Evolutionary conservation across 2,797 vertebrate species (phyloP).

Genomic region (Sebastes itinus): DNA sequence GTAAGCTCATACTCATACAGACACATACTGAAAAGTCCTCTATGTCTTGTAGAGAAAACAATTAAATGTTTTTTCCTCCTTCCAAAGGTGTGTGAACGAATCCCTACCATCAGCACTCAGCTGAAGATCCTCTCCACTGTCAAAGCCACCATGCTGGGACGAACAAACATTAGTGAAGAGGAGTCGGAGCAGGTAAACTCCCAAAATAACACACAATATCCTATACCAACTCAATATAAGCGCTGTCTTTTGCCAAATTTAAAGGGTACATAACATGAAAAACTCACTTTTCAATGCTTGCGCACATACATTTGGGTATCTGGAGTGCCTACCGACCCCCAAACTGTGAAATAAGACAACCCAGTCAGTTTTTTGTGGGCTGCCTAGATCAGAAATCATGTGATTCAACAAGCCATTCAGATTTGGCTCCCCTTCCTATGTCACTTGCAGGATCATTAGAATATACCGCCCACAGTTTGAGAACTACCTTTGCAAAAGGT

Average conservation of each 20-base stretch:
- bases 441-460: too few species aligned
- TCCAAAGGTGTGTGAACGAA: slow-evolving; percentile 95
- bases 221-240: neutral
- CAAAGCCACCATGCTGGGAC: slow-evolving; percentile 98
- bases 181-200: slow-evolving; percentile 94
- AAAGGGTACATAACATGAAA: neutral
- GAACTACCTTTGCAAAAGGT: too few species aligned
- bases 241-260: neutral
- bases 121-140: slow-evolving; percentile 99
- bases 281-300: neutral
- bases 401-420: too few species aligned
- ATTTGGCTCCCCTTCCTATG: too few species aligned
- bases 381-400: neutral
- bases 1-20: slow-evolving; percentile 66
- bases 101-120: slow-evolving; percentile 98
- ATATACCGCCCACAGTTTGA: too few species aligned
- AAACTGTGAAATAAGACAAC: neutral
- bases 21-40: neutral
- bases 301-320: neutral
- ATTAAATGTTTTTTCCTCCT: neutral
- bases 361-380: neutral
- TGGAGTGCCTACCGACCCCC: neutral
- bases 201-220: neutral
- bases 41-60: neutral
- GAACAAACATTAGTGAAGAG: slow-evolving; percentile 98